Percentiles rank a stretch among this genome's conserved stretches.
Evolutionary conservation across 2,113 vertebrate genomes (phyloP).

Genomic region (Atractosteus spatula): DNA sequence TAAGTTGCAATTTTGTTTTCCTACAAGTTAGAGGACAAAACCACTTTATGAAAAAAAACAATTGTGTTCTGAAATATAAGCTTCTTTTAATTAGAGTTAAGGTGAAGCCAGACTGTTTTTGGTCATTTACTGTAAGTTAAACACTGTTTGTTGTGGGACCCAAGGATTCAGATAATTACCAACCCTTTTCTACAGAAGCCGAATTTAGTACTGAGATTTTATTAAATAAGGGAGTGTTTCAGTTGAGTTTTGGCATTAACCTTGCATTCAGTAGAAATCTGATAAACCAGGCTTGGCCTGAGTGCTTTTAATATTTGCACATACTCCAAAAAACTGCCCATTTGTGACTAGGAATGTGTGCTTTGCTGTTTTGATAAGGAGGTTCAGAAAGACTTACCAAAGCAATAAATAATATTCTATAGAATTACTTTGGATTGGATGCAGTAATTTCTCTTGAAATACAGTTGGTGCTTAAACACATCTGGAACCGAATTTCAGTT

Average conservation of each 20-base stretch:
- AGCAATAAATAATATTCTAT: too few species aligned
- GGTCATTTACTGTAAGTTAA: too few species aligned
- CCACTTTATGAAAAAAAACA: slow-evolving; percentile 40
- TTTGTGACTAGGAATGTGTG: neutral
- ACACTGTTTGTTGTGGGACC: too few species aligned
- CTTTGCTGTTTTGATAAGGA: neutral
- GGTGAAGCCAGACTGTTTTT: slow-evolving; percentile 17
- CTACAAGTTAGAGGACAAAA: slow-evolving; percentile 24
- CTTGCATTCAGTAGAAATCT: slow-evolving; percentile 28
- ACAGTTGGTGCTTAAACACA: too few species aligned
- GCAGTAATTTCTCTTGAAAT: too few species aligned
- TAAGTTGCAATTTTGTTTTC: neutral
- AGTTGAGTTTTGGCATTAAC: slow-evolving; percentile 26
- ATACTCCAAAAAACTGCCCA: slow-evolving; percentile 23
- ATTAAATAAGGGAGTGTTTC: neutral
- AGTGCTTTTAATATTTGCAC: slow-evolving; percentile 28
- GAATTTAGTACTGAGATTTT: too few species aligned
- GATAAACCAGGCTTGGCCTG: slow-evolving; percentile 14
- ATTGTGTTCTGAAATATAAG: slow-evolving; percentile 45
- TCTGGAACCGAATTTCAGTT: too few species aligned
- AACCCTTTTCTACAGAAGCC: too few species aligned
- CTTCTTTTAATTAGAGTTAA: slow-evolving; percentile 47
- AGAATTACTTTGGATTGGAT: too few species aligned
- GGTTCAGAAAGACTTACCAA: too few species aligned
- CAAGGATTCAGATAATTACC: too few species aligned